Percentiles rank a stretch among this genome's conserved stretches.
Conservation (phyloP, 2,888 invertebrate species). For the Subacronicta megacephala region DNA sequence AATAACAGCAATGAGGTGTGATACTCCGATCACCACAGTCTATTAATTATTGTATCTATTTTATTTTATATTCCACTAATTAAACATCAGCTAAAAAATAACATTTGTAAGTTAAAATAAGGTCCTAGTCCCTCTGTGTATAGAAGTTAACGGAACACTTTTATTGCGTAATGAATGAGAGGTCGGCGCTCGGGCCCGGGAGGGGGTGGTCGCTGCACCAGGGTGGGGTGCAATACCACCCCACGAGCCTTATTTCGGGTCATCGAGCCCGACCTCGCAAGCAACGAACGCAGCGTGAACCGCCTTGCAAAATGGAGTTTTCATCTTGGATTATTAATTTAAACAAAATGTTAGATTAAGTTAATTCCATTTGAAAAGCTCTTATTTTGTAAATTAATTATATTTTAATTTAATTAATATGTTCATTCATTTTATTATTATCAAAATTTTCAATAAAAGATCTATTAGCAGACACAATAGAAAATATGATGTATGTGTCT, state of each 20-base stretch:
- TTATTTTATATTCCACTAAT: constrained; percentile 10
- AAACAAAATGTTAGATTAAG: constrained; percentile 70
- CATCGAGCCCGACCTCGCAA: constrained; percentile 85
- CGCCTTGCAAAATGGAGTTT: constrained; percentile 84
- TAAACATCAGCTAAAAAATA: constrained; percentile 27
- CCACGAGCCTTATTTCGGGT: constrained; percentile 87
- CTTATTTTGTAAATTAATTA: constrained; percentile 49
- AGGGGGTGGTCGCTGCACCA: constrained; percentile 59
- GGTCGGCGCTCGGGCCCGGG: constrained; percentile 80
- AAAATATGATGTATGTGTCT: too few relatives aligned
- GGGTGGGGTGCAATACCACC: constrained; percentile 77
- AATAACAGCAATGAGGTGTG: too few relatives aligned
- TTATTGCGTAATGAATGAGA: constrained; percentile 89
- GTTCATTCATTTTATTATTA: neutral
- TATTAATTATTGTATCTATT: too few relatives aligned
- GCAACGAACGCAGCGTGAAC: constrained; percentile 79
- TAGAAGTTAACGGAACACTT: constrained; percentile 79
- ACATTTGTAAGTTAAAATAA: constrained; percentile 42
- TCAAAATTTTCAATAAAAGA: too few relatives aligned
- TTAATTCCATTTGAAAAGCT: constrained; percentile 59
- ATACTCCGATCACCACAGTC: too few relatives aligned
- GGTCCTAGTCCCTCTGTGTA: constrained; percentile 58
- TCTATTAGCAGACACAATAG: too few relatives aligned
- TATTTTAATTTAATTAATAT: neutral
- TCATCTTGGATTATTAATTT: constrained; percentile 83